Base-by-base conservation (phyloP, 2,113 vertebrate species). In the Bagarius yarrelli region DNA sequence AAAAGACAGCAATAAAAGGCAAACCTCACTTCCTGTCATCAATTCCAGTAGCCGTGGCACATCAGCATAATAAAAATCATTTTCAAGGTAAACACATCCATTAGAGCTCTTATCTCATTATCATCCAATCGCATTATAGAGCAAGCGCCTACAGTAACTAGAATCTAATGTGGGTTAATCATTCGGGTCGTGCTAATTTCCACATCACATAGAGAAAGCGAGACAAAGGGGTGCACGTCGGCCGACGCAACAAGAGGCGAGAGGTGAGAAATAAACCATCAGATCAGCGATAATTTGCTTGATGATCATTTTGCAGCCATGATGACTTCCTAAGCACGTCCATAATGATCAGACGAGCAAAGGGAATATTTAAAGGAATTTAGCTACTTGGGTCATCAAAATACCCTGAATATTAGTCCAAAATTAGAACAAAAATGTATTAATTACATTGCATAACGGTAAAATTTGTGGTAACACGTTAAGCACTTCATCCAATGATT, bases 91-190 rank as follows among this genome's bases (percentile, higher is more conserved):
- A 86, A 86, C 81, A 86, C 81, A 82, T 80, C 81, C 83, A 86
- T 86, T 86, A 86, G 73, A 74, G 78, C 69, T 50, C 59, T 83
- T 77, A 80, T 86, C 83, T 84, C 85, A 84, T 86, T 86, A 86
- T 64, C 78, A 80, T 64, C 69, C 63, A 82, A 75, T 81, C 80
- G 72, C 82, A 84, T 86, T 86, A 86, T 79, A 77, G 69, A 66
- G 66, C 77, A 74, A 70, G 60, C 36, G 85, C 76, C 85, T 86
- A 47, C 44, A 47, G 9, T 47, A 84, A 86, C 83, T 82, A 79
- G 83, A 82, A 83, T 84, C 78, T 86, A 86, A 84, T 86, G 83
- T 78, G 83, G 83, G 85, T 86, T 86, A 86, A 86, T 86, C 83
- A 84, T 83, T 80, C 61, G 52, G 85, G 85, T 84, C 85, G 77